Conservation (phyloP, 2,113 vertebrate genomes). For the Todiramphus chloris region DNA sequence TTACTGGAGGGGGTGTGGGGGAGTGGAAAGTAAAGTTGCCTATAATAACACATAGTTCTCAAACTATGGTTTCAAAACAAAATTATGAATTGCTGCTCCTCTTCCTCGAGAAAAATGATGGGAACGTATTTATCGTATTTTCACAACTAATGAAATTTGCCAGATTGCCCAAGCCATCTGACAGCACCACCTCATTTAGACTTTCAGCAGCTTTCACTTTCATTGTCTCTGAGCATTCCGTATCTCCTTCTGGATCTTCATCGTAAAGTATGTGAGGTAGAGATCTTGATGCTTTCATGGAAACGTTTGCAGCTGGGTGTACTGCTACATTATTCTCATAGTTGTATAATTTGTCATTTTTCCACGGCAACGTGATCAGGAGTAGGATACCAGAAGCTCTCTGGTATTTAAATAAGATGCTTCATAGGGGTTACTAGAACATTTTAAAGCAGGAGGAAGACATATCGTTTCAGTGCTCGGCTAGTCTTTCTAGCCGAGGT, state of each 20-base stretch:
- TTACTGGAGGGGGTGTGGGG: neutral
- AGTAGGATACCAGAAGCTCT: neutral
- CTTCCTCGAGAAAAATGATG: neutral
- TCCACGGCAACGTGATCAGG: neutral
- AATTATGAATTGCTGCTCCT: too few species aligned
- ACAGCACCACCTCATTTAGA: neutral
- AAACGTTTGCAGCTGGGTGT: neutral
- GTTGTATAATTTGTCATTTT: neutral
- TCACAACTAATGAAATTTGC: neutral
- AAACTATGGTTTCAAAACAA: neutral
- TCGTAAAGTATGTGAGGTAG: neutral
- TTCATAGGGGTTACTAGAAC: neutral
- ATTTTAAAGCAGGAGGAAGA: neutral
- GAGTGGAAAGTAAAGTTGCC: neutral
- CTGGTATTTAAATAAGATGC: neutral
- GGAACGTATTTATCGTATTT: neutral
- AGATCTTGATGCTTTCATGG: neutral
- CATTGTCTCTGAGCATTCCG: fast-evolving
- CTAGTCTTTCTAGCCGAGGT: neutral
- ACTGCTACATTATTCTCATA: neutral
- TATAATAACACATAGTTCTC: neutral
- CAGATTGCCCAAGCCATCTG: neutral
- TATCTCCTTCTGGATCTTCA: neutral
- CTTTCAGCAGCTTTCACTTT: neutral
- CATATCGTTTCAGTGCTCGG: neutral